Conservation (phyloP, 2,113 vertebrate species). For the Gymnogyps californianus region DNA sequence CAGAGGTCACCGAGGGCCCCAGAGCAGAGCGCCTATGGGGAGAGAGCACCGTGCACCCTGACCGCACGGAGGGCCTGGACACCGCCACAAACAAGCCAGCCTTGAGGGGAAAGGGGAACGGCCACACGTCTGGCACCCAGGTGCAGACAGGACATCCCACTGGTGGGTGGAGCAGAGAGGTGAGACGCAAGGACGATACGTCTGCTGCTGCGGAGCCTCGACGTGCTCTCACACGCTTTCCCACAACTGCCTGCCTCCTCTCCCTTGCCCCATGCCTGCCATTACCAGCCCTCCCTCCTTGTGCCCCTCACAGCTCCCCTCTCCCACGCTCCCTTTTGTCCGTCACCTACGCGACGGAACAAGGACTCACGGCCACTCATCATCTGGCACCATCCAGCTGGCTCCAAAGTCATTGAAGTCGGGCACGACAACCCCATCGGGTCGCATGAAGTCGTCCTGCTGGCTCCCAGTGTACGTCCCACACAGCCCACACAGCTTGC, state of each 20-base stretch:
- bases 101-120: not conserved
- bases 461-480: conserved; percentile 75
- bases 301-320: not conserved
- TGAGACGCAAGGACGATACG: not conserved
- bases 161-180: not conserved
- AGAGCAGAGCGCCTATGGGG: not conserved
- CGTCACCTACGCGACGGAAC: accelerated
- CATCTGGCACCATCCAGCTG: conserved; percentile 67
- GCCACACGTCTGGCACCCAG: not conserved
- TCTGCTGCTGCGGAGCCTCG: not conserved
- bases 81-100: not conserved
- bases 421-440: conserved; percentile 43
- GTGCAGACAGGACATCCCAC: not conserved
- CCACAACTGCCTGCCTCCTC: not conserved
- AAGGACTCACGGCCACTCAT: conserved; percentile 23
- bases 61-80: not conserved
- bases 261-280: not conserved
- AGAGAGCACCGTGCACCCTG: not conserved
- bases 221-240: not conserved
- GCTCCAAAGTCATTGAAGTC: conserved; percentile 52
- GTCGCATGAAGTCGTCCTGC: conserved; percentile 72
- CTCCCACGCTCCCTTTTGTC: not conserved
- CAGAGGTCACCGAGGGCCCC: not conserved
- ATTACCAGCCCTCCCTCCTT: not conserved
- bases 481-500: conserved; percentile 79